Evolutionary conservation across 1,140 invertebrate species (phyloP), one percentile per base, ranked within the genome.

Genomic region (Papilio aristodemus): DNA sequence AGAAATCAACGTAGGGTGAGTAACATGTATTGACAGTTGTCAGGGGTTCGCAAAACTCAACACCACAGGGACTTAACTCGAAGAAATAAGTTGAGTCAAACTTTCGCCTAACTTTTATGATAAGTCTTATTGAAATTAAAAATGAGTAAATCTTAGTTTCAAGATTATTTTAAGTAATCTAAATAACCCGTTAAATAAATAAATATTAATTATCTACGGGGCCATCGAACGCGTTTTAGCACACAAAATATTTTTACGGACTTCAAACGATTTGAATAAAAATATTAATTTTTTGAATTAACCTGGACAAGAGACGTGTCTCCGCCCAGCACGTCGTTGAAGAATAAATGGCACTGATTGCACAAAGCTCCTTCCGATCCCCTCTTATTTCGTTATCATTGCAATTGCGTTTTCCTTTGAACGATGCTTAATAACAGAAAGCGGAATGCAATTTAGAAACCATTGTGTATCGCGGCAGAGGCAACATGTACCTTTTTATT

Each of bases 1-100:
- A 46, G 14, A 46, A 14, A 17, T 46, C 81, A 81, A 85, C 78
- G 77, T 80, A 72, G 83, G 83, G 86, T 83, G 83, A 85, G 81
- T 84, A 85, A 85, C 81, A 84, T 71, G 75, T 73, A 80, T 80
- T 88, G 86, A 88, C 86, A 88, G 78, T 85, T 80, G 75, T 83
- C 14, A 81, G 84, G 86, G 85, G 86, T 73, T 68, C 41, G 71
- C 71, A 77, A 80, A 32, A 79, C 73, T 43, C 67, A 19, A 46
- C 19, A 46, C 43, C 19, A 46, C 43, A 10, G 17, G 43, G 43
- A 46, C 43, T 46, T 19, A 7, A 14, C 17, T 46, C 19, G 14
- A 46, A 46, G 43, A 46, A 46, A 46, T 46, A 14, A 14, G 6
- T 46, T 46, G 19, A 7, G 43, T 46, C 43, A 46, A 10, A 17